Evolutionary conservation across 2,888 invertebrate species (phyloP).

Genomic region (Drosophila paucipuncta): DNA sequence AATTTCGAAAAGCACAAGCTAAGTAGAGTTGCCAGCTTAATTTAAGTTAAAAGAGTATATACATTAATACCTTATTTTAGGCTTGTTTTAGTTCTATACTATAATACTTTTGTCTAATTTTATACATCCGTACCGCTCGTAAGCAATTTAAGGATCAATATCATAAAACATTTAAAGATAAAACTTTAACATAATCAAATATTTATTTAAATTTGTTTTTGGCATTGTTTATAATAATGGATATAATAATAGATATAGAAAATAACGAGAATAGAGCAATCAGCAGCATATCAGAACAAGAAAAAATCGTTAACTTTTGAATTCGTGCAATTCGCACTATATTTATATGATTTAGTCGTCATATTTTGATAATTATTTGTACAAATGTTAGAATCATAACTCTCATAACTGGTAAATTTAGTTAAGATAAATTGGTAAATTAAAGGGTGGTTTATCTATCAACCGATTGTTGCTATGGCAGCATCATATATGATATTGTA

Average conservation of each 20-base stretch:
- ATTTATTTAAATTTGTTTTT: background rate
- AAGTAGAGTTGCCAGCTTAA: background rate
- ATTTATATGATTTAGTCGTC: background rate
- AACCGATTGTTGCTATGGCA: background rate
- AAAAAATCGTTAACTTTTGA: background rate
- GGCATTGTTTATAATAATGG: fast-evolving
- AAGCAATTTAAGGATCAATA: background rate
- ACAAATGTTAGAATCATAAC: fast-evolving
- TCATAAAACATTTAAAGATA: background rate
- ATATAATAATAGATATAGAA: background rate
- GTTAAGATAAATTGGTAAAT: background rate
- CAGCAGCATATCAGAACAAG: too few relatives aligned
- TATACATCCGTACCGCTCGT: fast-evolving
- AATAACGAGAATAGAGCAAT: background rate
- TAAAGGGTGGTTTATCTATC: background rate
- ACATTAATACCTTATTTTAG: background rate
- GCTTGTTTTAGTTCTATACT: background rate
- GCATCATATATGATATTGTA: background rate
- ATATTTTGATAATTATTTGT: background rate
- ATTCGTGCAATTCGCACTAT: background rate
- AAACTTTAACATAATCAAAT: background rate
- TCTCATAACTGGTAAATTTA: background rate
- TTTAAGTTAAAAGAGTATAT: background rate
- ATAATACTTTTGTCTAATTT: background rate
- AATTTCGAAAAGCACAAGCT: too few relatives aligned